Evolutionary conservation across 2,888 invertebrate genomes (phyloP), one percentile per base, ranked within the genome.

Genomic region (Eristalinus sepulchralis): DNA sequence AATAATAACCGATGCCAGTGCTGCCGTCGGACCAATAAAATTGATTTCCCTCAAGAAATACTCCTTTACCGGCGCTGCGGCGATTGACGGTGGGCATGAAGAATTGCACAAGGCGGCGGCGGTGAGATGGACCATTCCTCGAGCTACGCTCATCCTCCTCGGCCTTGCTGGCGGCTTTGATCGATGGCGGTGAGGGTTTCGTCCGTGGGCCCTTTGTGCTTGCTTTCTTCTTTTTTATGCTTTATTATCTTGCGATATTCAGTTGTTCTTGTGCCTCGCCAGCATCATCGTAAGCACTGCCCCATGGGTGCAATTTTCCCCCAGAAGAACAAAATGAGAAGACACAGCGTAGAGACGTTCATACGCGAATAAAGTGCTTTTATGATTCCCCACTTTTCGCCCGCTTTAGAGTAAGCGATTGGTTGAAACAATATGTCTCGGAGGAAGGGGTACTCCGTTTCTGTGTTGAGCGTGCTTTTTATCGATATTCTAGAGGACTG

Each of bases 11-110:
- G 57, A 57, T 75, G 70, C 64, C 66, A 59, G 39, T 79, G 76
- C 57, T 68, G 39, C 22, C 47, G 47, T 63, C 53, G 68, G 81
- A 68, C 81, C 81, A 81, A 77, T 85, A 85, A 85, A 85, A 85
- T 77, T 85, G 84, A 85, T 85, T 85, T 85, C 84, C 84, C 84
- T 59, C 10, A 85, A 85, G 84, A 81, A 72, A 85, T 77, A 77
- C 77, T 60, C 57, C 63, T 62, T 64, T 24, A 55, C 24, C 67
- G 79, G 33, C 33, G 39, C 22, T 36, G 57, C 39, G 24, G 70
- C 64, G 34, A 20, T 5, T 20, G 53, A 66, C 60, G 39, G 62
- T 63, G 67, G 31, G 31, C 36, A 57, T 59, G 47, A 27, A 24
- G 33, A 33, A 59, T 17, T 67, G 24, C 22, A 60, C 55, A n/a